Base-by-base conservation (phyloP, 2,797 vertebrate genomes). In the Phoebastria nigripes region DNA sequence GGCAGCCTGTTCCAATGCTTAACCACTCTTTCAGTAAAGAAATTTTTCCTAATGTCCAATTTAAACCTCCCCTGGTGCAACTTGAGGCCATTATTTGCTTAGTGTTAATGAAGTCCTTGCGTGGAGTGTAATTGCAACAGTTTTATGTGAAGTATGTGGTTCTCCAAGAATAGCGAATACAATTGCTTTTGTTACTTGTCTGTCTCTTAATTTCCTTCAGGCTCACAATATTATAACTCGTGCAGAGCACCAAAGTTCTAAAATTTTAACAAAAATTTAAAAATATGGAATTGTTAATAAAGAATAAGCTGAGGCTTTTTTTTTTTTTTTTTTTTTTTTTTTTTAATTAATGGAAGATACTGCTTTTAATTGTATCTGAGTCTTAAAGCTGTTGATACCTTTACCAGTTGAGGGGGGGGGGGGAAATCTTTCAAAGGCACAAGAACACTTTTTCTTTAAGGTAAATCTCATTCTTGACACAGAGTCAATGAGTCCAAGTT, bases 261-360 rank as follows among this genome's bases (percentile, higher is more conserved):
- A 25, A 29, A 15, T 63, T 61, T 35, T 46, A 54, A 62, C 46
- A 29, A 59, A 71, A 73, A 16, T 2, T 5, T 12, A 2, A 59
- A 81, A 67, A 19, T 41, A 28, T 1, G 6, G 5, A 35, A 3
- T 49, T 67, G 2, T 41, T 58, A 70, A 26, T 51, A 42, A 73
- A 39, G 25, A 46, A 37, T 35, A n/a, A 63, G 9, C 3, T 42
- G 1, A 24, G 15, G 3, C 0, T 3, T 73, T 82, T 20, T 26
- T 7, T 12, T 46, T 46, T 46, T 20, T 10, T 47, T 12, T 22
- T 16, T 15, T 41, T 41, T 28, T 56, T 46, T 54, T 18, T 42
- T 44, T 63, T 41, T 15, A 72, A n/a, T 31, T 41, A 56, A 28
- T 31, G 4, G 24, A 49, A 47, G 22, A 14, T 14, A 16, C 6